Evolutionary conservation across 1,140 invertebrate genomes (phyloP).

Genomic region (Orchestia grillus): DNA sequence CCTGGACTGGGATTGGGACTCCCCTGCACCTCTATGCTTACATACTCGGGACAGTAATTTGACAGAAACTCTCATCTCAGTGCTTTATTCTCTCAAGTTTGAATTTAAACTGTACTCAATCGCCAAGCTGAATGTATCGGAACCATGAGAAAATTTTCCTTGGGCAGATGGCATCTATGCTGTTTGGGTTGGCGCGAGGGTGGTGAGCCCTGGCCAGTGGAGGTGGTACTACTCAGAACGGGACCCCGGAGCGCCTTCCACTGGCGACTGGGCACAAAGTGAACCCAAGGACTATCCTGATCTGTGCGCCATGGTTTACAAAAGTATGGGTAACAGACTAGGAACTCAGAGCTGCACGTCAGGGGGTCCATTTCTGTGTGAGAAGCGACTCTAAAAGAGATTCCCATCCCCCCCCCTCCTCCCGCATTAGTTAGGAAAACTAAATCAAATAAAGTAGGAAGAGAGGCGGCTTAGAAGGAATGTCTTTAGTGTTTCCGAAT

Average conservation of each 20-base stretch:
- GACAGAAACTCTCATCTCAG: too few relatives aligned
- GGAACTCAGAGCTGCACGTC: background rate
- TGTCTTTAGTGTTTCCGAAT: too few relatives aligned
- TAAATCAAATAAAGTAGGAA: too few relatives aligned
- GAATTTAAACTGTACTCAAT: too few relatives aligned
- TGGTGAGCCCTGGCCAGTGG: background rate
- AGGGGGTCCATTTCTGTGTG: background rate
- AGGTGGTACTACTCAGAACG: background rate
- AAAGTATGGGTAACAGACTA: background rate
- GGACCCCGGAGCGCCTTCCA: background rate
- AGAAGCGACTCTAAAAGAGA: background rate
- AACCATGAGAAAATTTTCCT: background rate
- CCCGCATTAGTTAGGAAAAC: too few relatives aligned
- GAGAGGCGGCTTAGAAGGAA: too few relatives aligned
- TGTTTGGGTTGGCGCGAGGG: background rate
- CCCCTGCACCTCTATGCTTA: too few relatives aligned
- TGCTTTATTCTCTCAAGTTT: too few relatives aligned
- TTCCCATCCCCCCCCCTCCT: too few relatives aligned
- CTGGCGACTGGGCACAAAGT: background rate
- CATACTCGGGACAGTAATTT: too few relatives aligned
- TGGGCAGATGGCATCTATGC: background rate
- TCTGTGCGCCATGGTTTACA: background rate
- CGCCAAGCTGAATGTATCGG: background rate
- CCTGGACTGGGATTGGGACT: too few relatives aligned
- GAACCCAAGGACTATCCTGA: background rate